Evolutionary conservation across 2,888 invertebrate genomes (phyloP).

Genomic region (Melieria picta): DNA sequence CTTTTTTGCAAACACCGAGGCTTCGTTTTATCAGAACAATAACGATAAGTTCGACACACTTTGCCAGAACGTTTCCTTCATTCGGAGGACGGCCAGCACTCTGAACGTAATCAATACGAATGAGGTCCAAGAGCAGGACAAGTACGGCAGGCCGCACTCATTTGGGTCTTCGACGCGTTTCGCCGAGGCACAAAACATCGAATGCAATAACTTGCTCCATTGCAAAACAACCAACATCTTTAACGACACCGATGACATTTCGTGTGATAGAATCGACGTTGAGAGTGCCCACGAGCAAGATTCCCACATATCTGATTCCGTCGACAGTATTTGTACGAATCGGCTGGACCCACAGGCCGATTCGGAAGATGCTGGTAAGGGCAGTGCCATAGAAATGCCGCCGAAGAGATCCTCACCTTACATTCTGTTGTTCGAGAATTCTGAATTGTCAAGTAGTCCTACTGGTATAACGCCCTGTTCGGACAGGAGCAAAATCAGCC

Average conservation of each 20-base stretch:
- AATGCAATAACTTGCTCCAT: slow-evolving; percentile 44
- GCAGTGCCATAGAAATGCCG: slow-evolving; percentile 22
- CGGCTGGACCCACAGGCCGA: slow-evolving; percentile 53
- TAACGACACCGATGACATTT: slow-evolving; percentile 57
- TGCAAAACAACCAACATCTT: slow-evolving; percentile 48
- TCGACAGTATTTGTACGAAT: slow-evolving; percentile 60
- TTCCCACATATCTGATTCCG: slow-evolving; percentile 63
- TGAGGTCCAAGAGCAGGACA: slow-evolving; percentile 23
- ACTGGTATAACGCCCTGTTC: slow-evolving; percentile 54
- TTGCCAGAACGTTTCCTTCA: slow-evolving; percentile 55
- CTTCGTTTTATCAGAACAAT: slow-evolving; percentile 54
- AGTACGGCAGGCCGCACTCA: slow-evolving; percentile 53
- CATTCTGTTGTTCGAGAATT: slow-evolving; percentile 57
- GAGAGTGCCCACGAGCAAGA: slow-evolving; percentile 64
- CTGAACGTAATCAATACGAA: slow-evolving; percentile 13
- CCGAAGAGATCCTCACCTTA: slow-evolving; percentile 51
- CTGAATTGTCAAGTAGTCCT: slow-evolving; percentile 56
- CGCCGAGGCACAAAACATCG: slow-evolving; percentile 33
- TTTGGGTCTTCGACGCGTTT: slow-evolving; percentile 40
- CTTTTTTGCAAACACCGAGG: slow-evolving; percentile 60
- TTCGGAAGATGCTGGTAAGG: slow-evolving; percentile 36
- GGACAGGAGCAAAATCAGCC: slow-evolving; percentile 45
- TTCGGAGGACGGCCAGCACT: slow-evolving; percentile 51
- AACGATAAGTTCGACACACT: slow-evolving; percentile 61
- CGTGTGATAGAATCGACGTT: slow-evolving; percentile 65